Conservation (phyloP, 2,113 vertebrate species). For the Amphilophus citrinellus region DNA sequence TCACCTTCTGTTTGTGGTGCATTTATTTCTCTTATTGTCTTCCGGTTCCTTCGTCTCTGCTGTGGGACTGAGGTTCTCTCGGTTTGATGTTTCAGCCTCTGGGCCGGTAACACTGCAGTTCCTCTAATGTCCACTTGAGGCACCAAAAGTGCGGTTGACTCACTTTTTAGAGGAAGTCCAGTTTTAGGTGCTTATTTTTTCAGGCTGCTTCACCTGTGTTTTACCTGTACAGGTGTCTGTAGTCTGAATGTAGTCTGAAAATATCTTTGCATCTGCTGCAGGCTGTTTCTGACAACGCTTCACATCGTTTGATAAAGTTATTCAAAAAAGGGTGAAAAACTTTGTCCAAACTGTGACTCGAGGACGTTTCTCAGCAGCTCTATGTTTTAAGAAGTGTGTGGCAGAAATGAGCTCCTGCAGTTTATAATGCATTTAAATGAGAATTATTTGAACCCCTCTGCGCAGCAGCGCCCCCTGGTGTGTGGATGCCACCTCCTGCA, state of each 20-base stretch:
- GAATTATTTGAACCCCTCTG: neutral
- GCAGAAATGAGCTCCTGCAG: neutral
- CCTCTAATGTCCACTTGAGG: neutral
- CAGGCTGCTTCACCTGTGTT: neutral
- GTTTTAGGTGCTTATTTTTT: neutral
- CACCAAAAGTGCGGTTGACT: neutral
- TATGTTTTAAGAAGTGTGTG: no score
- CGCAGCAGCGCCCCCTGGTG: neutral
- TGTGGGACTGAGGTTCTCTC: neutral
- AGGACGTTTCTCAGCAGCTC: no score
- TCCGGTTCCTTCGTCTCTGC: neutral
- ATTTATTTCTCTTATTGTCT: neutral
- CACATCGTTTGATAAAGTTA: neutral
- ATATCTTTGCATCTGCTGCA: neutral
- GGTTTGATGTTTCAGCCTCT: no score
- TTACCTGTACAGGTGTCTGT: neutral
- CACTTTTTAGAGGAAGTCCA: neutral
- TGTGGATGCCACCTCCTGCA: neutral
- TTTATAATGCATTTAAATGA: constrained; percentile 10
- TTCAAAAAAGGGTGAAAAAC: neutral
- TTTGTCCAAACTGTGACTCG: no score
- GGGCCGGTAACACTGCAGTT: neutral
- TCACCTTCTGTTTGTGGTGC: neutral
- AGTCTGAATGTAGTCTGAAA: no score
- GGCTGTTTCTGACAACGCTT: neutral